Conservation (phyloP, 37 sponge, comb jelly and placozoan species). For the Ianthella basta region DNA sequence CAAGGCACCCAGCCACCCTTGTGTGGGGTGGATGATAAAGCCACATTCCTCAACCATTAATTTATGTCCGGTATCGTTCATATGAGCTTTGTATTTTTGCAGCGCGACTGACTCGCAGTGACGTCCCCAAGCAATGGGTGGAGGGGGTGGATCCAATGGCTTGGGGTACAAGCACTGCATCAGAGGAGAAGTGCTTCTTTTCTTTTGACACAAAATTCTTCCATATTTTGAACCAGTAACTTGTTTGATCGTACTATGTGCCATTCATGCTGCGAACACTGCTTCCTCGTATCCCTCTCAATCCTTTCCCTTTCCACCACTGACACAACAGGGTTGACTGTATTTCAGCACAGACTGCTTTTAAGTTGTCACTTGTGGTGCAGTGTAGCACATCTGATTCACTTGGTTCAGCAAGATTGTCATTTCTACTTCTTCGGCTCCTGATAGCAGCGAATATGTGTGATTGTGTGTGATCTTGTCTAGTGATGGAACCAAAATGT, state of each 20-base stretch:
- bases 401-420: background rate
- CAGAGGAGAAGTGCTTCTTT: conserved; percentile 20
- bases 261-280: conserved; percentile 22
- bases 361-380: conserved; percentile 1
- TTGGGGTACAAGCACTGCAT: conserved; percentile 34
- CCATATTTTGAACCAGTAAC: conserved; percentile 53
- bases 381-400: conserved; percentile 19
- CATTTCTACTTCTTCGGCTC: background rate
- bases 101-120: conserved; percentile 40
- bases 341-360: conserved; percentile 4
- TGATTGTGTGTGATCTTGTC: conserved; percentile 37
- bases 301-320: background rate
- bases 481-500: conserved; percentile 35
- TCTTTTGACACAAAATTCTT: conserved; percentile 32
- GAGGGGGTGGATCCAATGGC: conserved; percentile 30
- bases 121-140: conserved; percentile 51
- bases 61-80: conserved; percentile 24
- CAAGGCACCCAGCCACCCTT: conserved; percentile 56
- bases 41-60: conserved; percentile 36
- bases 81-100: conserved; percentile 27
- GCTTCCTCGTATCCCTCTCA: background rate
- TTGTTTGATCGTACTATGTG: background rate
- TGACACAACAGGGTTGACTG: background rate
- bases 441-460: conserved; percentile 23
- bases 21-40: conserved; percentile 43